A percentile compares a stretch with the other conserved stretches of the same genome.
These are phyloP conservation scores for Crypturellus undulatus DNA, from an alignment of 2,113 vertebrate genomes.

Conservation along the genomic window DNA sequence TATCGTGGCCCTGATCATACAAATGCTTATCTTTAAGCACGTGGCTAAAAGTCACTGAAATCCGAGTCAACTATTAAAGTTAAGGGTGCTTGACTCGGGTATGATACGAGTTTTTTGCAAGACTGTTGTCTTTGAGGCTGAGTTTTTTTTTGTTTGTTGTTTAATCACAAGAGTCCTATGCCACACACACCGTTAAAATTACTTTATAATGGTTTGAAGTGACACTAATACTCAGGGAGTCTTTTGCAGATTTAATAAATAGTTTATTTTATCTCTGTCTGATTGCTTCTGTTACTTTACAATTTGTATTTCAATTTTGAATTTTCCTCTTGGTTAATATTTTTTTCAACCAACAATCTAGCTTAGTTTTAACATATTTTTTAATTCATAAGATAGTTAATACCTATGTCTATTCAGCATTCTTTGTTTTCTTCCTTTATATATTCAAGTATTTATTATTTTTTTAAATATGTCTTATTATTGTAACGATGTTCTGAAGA, in stretches of 20 bases:
- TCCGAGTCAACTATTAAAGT: accelerated
- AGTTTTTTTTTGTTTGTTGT: background rate
- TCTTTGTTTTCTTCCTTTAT: background rate
- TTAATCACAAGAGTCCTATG: background rate
- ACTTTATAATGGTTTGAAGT: background rate
- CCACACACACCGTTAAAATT: background rate
- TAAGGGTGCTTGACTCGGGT: accelerated
- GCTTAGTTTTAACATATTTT: background rate
- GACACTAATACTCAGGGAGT: background rate
- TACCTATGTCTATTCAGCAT: accelerated
- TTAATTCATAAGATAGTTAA: background rate
- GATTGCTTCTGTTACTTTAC: background rate
- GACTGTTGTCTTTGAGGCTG: background rate
- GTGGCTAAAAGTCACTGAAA: background rate
- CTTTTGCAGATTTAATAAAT: background rate
- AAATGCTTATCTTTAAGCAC: background rate
- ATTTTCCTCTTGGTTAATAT: background rate
- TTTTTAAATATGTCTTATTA: background rate
- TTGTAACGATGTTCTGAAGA: background rate
- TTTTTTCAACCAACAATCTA: background rate
- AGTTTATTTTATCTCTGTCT: background rate
- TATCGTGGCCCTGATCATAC: accelerated
- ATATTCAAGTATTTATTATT: background rate
- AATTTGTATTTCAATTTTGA: background rate
- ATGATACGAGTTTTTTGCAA: background rate